Conservation (phyloP, 2,888 invertebrate species). For the Diaphora mendica region DNA sequence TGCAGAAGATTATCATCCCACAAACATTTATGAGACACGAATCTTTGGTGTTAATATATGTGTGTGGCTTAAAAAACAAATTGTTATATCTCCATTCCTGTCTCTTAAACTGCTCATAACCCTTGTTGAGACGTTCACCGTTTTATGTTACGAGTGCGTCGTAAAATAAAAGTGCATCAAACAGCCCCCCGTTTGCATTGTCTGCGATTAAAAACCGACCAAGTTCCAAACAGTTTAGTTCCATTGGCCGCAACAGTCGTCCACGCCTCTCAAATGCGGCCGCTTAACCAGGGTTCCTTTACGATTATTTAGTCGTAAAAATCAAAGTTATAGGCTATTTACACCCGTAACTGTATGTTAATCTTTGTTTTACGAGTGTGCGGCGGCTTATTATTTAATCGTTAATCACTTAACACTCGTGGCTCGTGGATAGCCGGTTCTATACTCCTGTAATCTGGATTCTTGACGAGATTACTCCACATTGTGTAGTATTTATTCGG, state of each 20-base stretch:
- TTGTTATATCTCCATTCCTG: conserved; percentile 52
- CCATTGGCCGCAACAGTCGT: conserved; percentile 39
- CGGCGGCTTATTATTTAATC: conserved; percentile 84
- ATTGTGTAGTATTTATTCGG: conserved; percentile 46
- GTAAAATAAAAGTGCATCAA: conserved; percentile 86
- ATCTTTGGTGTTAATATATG: conserved; percentile 3
- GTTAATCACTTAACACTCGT: conserved; percentile 83
- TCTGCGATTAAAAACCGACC: conserved; percentile 77
- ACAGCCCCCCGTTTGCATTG: conserved; percentile 82
- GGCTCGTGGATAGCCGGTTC: conserved; percentile 71
- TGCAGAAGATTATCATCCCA: conserved; percentile 14
- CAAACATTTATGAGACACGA: conserved; percentile 1
- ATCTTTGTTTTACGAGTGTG: conserved; percentile 85
- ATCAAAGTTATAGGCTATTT: conserved; percentile 87
- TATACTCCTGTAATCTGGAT: conserved; percentile 60
- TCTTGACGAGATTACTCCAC: conserved; percentile 51
- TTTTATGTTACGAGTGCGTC: conserved; percentile 84
- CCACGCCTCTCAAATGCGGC: conserved; percentile 62
- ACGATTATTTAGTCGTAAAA: conserved; percentile 88
- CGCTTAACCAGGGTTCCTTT: conserved; percentile 81
- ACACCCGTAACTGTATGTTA: conserved; percentile 85
- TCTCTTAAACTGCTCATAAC: conserved; percentile 59
- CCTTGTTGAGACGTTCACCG: conserved; percentile 83
- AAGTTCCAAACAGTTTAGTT: conserved; percentile 58
- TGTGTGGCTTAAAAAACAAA: conserved; percentile 8